Evolutionary conservation across 2,113 vertebrate genomes (phyloP), one percentile per base, ranked within the genome.

Genomic region (Prinia subflava): DNA sequence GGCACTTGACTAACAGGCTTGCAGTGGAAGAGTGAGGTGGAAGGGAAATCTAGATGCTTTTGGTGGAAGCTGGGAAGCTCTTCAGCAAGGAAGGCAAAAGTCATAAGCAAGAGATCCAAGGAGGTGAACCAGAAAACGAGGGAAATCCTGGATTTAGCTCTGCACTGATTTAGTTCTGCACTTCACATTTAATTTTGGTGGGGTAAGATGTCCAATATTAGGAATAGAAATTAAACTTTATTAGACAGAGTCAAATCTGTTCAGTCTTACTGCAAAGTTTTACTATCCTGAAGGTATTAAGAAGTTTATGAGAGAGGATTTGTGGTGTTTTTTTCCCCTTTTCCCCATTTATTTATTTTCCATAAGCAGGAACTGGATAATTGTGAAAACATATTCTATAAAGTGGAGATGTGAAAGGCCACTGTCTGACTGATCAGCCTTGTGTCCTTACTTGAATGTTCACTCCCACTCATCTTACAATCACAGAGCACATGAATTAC

Each of bases 401-500:
- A 94, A 96, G 41, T 41, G 83, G 31, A 76, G 31, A 42, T n/a
- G 9, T 50, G 64, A 78, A 90, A 88, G 76, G 23, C 6, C 22
- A 53, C 21, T 81, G 59, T 81, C 16, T 86, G 74, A 44, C 78
- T 85, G 87, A 60, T 33, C 59, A 65, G 59, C 31, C 35, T 76
- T 68, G 73, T 81, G 79, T 90, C 56, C 94, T 96, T 94, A 77
- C 94, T 94, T 81, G 64, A 96, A 80, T 86, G 68, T 69, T 93
- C 93, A 90, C 91, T 94, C 68, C 70, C 53, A 91, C 83, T 97
- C 81, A 71, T 91, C 86, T 87, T 89, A 46, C 79, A 83, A 69
- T 83, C 89, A 88, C 46, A 87, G 22, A 81, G 12, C 73, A 91
- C 4, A 7, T 92, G 92, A 96, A 97, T 96, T 95, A 96, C 62